Conservation (phyloP, 2,113 vertebrate genomes). For the Labeo catla region DNA sequence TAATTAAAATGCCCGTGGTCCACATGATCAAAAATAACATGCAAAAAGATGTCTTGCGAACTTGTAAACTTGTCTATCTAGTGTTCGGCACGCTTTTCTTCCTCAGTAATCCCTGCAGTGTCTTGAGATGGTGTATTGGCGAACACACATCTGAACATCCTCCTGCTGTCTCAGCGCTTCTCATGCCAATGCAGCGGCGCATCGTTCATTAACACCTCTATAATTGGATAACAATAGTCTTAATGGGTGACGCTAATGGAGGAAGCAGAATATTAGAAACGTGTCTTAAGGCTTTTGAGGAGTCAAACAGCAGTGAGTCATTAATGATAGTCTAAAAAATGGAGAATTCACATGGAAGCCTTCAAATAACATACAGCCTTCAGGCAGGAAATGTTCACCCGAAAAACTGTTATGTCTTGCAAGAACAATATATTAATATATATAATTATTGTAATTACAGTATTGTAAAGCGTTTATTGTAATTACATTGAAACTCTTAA, state of each 20-base stretch:
- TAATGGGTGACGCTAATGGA: constrained; percentile 74
- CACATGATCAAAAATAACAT: too few species aligned
- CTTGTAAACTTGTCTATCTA: neutral
- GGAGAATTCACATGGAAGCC: neutral
- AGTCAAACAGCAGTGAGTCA: neutral
- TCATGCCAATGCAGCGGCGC: constrained; percentile 52
- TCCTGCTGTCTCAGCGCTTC: constrained; percentile 52
- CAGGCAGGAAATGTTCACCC: neutral
- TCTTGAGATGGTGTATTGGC: constrained; percentile 24
- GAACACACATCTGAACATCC: constrained; percentile 53
- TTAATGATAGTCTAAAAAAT: constrained; percentile 13
- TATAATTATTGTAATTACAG: too few species aligned
- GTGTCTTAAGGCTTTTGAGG: constrained; percentile 17
- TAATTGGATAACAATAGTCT: constrained; percentile 76
- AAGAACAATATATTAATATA: neutral
- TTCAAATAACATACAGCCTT: neutral
- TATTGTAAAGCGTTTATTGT: too few species aligned
- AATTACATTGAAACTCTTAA: too few species aligned
- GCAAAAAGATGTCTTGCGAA: neutral
- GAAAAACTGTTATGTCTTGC: neutral
- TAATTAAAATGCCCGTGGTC: too few species aligned
- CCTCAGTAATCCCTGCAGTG: constrained; percentile 18
- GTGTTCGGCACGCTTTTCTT: constrained; percentile 30
- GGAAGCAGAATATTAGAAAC: constrained; percentile 68
- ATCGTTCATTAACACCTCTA: constrained; percentile 77